These are phyloP conservation scores for Brienomyrus longianalis DNA, from an alignment of 2,113 vertebrate species.

Conservation along the genomic window DNA sequence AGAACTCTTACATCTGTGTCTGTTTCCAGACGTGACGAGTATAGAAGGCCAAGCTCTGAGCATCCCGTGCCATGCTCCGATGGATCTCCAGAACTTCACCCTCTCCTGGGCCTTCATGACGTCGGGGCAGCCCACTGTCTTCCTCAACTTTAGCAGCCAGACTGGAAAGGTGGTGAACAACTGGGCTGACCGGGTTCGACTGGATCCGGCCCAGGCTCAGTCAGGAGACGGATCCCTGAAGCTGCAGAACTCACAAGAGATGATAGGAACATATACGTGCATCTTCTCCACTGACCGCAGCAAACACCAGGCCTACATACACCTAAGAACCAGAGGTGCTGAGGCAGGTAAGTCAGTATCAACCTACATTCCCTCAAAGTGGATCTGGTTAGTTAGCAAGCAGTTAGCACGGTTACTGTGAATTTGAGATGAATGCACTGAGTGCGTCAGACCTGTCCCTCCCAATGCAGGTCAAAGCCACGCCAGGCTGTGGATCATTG, in stretches of 20 bases:
- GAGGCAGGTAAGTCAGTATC: background rate
- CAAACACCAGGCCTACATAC: conserved; percentile 42
- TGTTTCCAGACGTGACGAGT: conserved; percentile 38
- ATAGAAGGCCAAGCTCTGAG: conserved; percentile 47
- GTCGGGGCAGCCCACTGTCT: conserved; percentile 28
- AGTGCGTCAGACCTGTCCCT: background rate
- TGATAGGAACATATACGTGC: conserved; percentile 56
- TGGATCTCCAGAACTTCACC: conserved; percentile 41
- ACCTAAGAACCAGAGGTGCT: conserved; percentile 32
- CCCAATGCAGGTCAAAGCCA: conserved; percentile 30
- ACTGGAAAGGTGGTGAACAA: conserved; percentile 20
- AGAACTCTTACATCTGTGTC: background rate
- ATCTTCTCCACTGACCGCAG: conserved; percentile 33
- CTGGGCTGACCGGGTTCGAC: conserved; percentile 44
- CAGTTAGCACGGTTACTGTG: background rate
- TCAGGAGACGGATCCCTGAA: conserved; percentile 55
- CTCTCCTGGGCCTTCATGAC: conserved; percentile 56
- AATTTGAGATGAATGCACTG: background rate
- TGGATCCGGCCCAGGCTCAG: conserved; percentile 39
- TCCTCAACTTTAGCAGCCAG: conserved; percentile 51
- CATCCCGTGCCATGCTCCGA: conserved; percentile 53
- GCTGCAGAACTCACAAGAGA: conserved; percentile 42
- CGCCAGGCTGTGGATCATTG: conserved; percentile 47
- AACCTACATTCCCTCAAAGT: background rate
- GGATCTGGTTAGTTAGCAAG: background rate